Conservation (phyloP, 2,797 vertebrate species). For the Sebastes goodei region DNA sequence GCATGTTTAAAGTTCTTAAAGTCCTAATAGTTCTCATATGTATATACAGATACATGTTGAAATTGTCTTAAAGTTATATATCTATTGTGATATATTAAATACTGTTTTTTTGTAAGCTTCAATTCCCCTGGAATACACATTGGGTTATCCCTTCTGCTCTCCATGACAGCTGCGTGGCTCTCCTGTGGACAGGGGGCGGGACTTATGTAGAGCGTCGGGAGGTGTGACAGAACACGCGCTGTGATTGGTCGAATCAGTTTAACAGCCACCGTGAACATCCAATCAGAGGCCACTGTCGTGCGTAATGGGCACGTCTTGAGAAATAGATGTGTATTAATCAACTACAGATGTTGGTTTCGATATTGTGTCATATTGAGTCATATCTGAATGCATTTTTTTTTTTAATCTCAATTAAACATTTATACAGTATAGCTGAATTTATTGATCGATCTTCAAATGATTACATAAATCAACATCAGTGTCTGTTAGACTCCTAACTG, state of each 20-base stretch:
- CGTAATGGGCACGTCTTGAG: constrained; percentile 48
- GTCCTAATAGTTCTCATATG: too few relatives aligned
- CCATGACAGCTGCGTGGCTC: constrained; percentile 56
- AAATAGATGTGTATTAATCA: constrained; percentile 18
- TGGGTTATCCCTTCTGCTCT: not conserved
- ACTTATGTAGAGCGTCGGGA: constrained; percentile 67
- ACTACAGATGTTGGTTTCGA: constrained; percentile 27
- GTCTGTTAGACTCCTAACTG: not conserved
- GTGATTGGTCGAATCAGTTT: constrained; percentile 63
- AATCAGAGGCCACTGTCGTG: constrained; percentile 56
- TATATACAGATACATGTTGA: not conserved
- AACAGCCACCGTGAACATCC: constrained; percentile 62
- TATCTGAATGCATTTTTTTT: not conserved
- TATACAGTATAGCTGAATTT: not conserved
- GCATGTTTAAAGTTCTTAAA: too few relatives aligned
- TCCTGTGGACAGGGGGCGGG: constrained; percentile 49
- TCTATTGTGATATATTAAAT: not conserved
- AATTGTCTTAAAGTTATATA: not conserved
- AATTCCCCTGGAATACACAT: not conserved
- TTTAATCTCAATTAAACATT: not conserved
- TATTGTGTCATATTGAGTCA: not conserved
- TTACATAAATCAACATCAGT: constrained; percentile 38
- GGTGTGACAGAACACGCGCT: constrained; percentile 75
- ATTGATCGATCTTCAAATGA: constrained; percentile 43
- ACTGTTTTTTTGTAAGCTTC: constrained; percentile 8